Evolutionary conservation across 1,140 invertebrate species (phyloP).

Genomic region (Cyrtorhinus lividipennis): DNA sequence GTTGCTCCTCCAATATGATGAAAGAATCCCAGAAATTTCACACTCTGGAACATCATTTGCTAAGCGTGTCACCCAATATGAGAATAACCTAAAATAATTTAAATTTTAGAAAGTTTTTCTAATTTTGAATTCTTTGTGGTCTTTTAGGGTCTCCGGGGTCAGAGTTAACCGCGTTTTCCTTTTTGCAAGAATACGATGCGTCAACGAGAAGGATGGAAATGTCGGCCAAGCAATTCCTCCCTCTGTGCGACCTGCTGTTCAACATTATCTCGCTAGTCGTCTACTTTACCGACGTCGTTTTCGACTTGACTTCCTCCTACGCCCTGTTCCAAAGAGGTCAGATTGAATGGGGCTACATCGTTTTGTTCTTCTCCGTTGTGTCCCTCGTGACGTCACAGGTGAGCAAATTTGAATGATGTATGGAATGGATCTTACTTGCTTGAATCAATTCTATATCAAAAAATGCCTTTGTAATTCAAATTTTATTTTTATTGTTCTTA

Average conservation of each 20-base stretch:
- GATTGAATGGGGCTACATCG: conserved; percentile 30
- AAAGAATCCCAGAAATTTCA: too few relatives aligned
- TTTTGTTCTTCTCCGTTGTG: background rate
- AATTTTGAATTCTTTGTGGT: too few relatives aligned
- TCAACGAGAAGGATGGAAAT: background rate
- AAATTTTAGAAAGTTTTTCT: too few relatives aligned
- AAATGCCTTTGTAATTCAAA: background rate
- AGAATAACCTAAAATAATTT: too few relatives aligned
- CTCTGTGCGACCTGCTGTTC: conserved; percentile 76
- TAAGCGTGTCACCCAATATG: too few relatives aligned
- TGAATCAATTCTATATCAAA: background rate
- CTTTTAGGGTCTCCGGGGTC: too few relatives aligned
- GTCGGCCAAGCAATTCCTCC: conserved; percentile 47
- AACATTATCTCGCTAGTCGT: conserved; percentile 81
- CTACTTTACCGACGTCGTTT: conserved; percentile 82
- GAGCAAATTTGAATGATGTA: too few relatives aligned
- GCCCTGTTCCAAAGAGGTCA: conserved; percentile 52
- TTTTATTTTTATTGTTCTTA: background rate
- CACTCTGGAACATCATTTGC: too few relatives aligned
- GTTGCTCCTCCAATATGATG: too few relatives aligned
- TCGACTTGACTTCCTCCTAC: conserved; percentile 71
- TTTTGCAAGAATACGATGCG: too few relatives aligned
- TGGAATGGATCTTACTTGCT: background rate
- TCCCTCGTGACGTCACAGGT: background rate
- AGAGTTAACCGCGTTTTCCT: too few relatives aligned